Percentiles rank a stretch among this genome's conserved stretches.
These are phyloP conservation scores for Drosophila mimetica DNA, from an alignment of 2,888 invertebrate genomes.

Conservation along the genomic window DNA sequence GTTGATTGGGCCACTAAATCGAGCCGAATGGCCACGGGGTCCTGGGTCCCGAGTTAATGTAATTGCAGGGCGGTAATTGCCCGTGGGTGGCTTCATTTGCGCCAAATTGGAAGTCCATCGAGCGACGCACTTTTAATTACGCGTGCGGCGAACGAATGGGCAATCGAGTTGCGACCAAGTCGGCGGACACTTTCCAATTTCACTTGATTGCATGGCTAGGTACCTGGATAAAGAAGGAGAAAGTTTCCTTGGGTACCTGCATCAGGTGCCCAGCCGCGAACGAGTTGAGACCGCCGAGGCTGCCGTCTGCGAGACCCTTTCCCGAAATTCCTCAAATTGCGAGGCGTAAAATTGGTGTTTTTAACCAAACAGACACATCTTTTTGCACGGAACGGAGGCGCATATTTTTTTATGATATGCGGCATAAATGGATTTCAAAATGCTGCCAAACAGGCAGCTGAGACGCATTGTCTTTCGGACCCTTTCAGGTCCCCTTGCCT, in stretches of 20 bases:
- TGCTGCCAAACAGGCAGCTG: conserved; percentile 73
- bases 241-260: conserved; percentile 63
- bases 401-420: conserved; percentile 75
- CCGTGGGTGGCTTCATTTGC: conserved; percentile 52
- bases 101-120: conserved; percentile 65
- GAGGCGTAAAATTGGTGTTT: conserved; percentile 68
- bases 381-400: conserved; percentile 58
- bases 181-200: conserved; percentile 8
- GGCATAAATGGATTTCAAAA: conserved; percentile 73
- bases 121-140: conserved; percentile 62
- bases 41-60: conserved; percentile 59
- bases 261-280: conserved; percentile 74
- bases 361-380: conserved; percentile 67
- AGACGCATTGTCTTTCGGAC: conserved; percentile 59
- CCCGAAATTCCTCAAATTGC: conserved; percentile 40
- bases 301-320: conserved; percentile 13
- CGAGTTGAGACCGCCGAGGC: conserved; percentile 32
- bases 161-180: conserved; percentile 42
- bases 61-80: conserved; percentile 55
- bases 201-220: conserved; percentile 11
- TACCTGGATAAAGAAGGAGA: conserved; percentile 31
- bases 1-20: conserved; percentile 67
- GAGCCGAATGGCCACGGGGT: conserved; percentile 46
- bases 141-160: conserved; percentile 50
- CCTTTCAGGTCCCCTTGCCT: conserved; percentile 20